Conservation (phyloP, 2,797 vertebrate genomes). For the Poeciliopsis infans region DNA sequence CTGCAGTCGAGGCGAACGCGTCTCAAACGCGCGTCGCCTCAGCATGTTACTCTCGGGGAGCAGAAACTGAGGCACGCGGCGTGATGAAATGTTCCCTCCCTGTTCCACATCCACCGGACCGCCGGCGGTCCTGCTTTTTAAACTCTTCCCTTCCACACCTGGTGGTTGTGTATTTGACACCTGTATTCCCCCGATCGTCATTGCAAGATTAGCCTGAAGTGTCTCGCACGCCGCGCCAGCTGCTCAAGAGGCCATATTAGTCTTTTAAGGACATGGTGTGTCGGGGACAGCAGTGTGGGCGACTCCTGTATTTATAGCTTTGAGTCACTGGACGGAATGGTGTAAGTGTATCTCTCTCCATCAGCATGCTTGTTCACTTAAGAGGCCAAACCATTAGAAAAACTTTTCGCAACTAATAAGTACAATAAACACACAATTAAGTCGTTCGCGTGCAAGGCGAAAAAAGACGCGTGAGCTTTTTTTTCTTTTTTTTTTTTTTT, state of each 20-base stretch:
- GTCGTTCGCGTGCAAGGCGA: neutral
- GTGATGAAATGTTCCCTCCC: neutral
- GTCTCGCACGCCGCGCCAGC: conserved; percentile 47
- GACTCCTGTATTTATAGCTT: conserved; percentile 77
- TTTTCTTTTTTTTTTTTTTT: too few species aligned
- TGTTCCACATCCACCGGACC: neutral
- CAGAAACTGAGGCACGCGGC: neutral
- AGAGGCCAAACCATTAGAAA: conserved; percentile 43
- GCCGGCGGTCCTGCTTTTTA: conserved; percentile 8
- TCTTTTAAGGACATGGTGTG: conserved; percentile 68
- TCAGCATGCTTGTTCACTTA: conserved; percentile 66
- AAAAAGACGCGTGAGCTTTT: neutral
- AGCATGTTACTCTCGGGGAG: neutral
- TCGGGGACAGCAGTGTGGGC: conserved; percentile 54
- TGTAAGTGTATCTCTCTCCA: conserved; percentile 68
- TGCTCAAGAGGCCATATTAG: conserved; percentile 72
- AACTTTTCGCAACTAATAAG: conserved; percentile 5
- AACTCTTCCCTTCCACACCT: conserved; percentile 36
- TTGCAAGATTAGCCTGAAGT: conserved; percentile 61
- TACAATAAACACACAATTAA: conserved; percentile 1
- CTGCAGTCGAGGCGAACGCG: neutral
- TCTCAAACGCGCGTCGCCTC: neutral
- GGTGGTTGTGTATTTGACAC: conserved; percentile 44
- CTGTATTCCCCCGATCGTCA: conserved; percentile 37
- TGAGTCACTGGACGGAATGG: conserved; percentile 70